These are phyloP conservation scores for Leptatherina wallacei DNA, from an alignment of 2,797 vertebrate genomes.

Conservation along the genomic window DNA sequence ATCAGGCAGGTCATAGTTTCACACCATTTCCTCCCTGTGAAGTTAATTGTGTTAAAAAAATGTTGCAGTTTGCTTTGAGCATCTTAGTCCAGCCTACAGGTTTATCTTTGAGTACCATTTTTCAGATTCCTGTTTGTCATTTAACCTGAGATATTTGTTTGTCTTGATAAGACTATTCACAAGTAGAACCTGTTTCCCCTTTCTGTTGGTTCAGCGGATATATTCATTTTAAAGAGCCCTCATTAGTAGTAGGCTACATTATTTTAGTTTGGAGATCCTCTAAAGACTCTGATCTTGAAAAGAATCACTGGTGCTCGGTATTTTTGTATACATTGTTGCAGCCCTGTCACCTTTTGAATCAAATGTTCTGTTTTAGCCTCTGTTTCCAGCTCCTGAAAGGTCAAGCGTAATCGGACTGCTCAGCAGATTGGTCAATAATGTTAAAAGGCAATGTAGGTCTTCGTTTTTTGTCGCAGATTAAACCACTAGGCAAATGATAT, in stretches of 20 bases:
- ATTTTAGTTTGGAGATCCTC: not conserved
- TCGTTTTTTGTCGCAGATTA: not conserved
- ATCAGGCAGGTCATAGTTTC: conserved; percentile 54
- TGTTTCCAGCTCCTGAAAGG: not conserved
- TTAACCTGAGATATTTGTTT: conserved; percentile 36
- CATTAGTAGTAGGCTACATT: not conserved
- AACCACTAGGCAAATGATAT: not conserved
- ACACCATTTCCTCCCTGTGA: conserved; percentile 50
- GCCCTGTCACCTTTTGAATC: not conserved
- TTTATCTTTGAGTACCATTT: conserved; percentile 45
- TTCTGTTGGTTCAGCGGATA: conserved; percentile 2
- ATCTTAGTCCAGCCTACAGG: conserved; percentile 31
- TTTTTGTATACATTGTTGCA: not conserved
- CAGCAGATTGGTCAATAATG: not conserved
- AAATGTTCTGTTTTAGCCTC: not conserved
- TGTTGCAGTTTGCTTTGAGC: conserved; percentile 46
- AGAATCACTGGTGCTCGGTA: no score
- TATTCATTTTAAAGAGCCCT: conserved; percentile 1
- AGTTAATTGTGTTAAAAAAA: conserved; percentile 66
- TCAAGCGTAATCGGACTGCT: not conserved
- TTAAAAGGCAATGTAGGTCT: not conserved
- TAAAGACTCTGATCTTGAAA: not conserved
- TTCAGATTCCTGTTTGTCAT: conserved; percentile 42
- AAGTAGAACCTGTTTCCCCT: conserved; percentile 11
- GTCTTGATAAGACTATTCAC: conserved; percentile 25